Percentiles rank a stretch among this genome's conserved stretches.
phyloP scores from a whole-genome alignment of 1,140 invertebrate species.

The Chionoecetes opilio region DNA sequence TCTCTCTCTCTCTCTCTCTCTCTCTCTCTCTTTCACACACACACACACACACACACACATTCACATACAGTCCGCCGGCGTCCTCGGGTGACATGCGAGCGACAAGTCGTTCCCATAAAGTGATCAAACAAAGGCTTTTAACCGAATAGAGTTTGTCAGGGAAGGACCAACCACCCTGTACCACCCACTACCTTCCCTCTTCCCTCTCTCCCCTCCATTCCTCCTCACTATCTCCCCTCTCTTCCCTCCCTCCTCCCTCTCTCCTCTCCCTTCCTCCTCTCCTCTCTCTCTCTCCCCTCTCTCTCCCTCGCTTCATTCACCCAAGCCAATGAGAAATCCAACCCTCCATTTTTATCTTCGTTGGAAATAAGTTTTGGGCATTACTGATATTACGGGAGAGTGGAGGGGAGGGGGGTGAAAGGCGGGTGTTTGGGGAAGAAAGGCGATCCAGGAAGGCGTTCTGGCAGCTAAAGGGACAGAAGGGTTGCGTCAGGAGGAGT shows the following conservation, averaged over 20 bases:
- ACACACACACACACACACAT: not conserved
- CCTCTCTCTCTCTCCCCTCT: no score
- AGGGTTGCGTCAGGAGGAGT: no score
- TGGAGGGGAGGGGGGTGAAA: no score
- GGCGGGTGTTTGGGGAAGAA: no score
- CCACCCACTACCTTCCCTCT: not conserved
- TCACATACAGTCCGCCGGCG: no score
- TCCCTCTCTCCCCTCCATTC: no score
- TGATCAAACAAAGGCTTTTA: slow-evolving; percentile 55
- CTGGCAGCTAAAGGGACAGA: no score
- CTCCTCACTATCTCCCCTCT: no score
- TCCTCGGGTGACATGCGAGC: not conserved
- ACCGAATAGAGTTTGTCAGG: slow-evolving; percentile 46
- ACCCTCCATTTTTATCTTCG: not conserved
- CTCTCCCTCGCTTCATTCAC: not conserved
- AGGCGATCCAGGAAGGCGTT: no score
- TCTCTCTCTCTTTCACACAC: slow-evolving; percentile 41
- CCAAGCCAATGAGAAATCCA: not conserved
- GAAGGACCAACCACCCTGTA: not conserved
- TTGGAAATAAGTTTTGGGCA: slow-evolving; percentile 42
- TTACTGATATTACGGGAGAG: slow-evolving; percentile 40
- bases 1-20: slow-evolving; percentile 50
- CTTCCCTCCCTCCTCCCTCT: not conserved
- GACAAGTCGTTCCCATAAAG: not conserved
- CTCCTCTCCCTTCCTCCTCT: no score